Percentiles rank a stretch among this genome's conserved stretches.
Conservation (phyloP, 2,797 vertebrate species). For the Lacerta bilineata region DNA sequence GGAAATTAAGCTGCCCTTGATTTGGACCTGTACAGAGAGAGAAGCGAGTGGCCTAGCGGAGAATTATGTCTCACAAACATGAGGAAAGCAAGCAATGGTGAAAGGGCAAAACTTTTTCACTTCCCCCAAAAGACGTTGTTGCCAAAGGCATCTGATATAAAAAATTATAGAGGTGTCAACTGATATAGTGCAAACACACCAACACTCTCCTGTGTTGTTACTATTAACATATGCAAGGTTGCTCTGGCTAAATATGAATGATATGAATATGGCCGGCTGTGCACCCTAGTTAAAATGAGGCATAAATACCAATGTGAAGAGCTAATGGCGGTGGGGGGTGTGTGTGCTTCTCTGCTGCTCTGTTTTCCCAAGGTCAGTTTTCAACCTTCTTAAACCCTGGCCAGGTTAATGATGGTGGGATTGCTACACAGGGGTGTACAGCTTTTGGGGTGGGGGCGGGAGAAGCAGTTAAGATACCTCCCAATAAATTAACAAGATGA, state of each 20-base stretch:
- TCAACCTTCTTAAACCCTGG: slow-evolving; percentile 69
- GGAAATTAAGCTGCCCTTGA: too few relatives aligned
- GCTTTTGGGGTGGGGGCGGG: neutral
- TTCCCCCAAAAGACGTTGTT: too few relatives aligned
- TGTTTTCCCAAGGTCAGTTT: slow-evolving; percentile 69
- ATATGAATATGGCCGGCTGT: slow-evolving; percentile 33
- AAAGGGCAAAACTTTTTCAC: neutral
- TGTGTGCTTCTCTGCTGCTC: slow-evolving; percentile 44
- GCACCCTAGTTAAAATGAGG: slow-evolving; percentile 78
- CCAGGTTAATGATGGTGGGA: slow-evolving; percentile 71
- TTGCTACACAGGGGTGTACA: slow-evolving; percentile 64
- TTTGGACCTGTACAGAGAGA: too few relatives aligned
- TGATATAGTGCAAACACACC: slow-evolving; percentile 84
- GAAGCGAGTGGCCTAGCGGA: too few relatives aligned
- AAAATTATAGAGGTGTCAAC: slow-evolving; percentile 86
- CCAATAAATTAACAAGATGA: too few relatives aligned
- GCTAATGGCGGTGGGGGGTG: slow-evolving; percentile 59
- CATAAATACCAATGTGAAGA: slow-evolving; percentile 80
- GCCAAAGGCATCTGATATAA: slow-evolving; percentile 84
- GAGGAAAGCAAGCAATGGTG: neutral
- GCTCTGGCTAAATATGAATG: slow-evolving; percentile 73
- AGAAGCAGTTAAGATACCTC: slow-evolving; percentile 67
- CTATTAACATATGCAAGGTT: slow-evolving; percentile 77
- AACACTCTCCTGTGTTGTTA: slow-evolving; percentile 77
- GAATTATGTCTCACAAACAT: neutral